Base-by-base conservation (phyloP, 2,113 vertebrate genomes). In the Aythya baeri region DNA sequence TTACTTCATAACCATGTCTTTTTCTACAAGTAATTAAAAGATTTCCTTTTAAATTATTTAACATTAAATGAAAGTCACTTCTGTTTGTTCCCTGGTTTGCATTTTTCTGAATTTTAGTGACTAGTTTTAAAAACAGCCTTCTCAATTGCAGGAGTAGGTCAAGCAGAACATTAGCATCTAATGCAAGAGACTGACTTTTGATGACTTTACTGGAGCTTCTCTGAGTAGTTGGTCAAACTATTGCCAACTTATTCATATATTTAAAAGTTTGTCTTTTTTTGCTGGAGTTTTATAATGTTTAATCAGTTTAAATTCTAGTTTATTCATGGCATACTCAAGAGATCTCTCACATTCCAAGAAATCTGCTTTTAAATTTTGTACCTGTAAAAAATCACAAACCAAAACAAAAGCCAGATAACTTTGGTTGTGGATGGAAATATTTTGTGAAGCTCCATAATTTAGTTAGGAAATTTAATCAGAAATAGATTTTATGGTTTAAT, bases 381-480 rank as follows among this genome's bases (percentile, higher is more conserved):
- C 23, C 10, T 31, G 16, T 38, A 36, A 52, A 6, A 38, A 31
- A 41, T 3, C 7, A 13, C 22, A 86, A 54, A 66, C 3, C 41
- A 86, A 73, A 73, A 32, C 38, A 81, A 21, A 81, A 70, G 8
- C 44, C 72, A 83, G 25, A 1, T 50, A 81, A 1, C 26, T 62
- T 61, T 2, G 1, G 7, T 7, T 89, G 32, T 68, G 54, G 34
- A 44, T 36, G 17, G 18, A 87, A 68, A 22, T 62, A 55, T 77
- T 93, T 81, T 84, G 29, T 44, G 86, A 89, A 89, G 38, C 13
- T 89, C 12, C 5, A 70, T 38, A 73, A 93, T 66, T 87, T 83
- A 88, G 61, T 91, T 88, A 50, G 8, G 26, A 82, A 89, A 83
- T 36, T 13, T 21, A 83, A 68, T 67, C 61, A 83, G 34, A 88